phyloP scores from a whole-genome alignment of 2,797 vertebrate genomes.

The Pseudochirops corinnae region DNA sequence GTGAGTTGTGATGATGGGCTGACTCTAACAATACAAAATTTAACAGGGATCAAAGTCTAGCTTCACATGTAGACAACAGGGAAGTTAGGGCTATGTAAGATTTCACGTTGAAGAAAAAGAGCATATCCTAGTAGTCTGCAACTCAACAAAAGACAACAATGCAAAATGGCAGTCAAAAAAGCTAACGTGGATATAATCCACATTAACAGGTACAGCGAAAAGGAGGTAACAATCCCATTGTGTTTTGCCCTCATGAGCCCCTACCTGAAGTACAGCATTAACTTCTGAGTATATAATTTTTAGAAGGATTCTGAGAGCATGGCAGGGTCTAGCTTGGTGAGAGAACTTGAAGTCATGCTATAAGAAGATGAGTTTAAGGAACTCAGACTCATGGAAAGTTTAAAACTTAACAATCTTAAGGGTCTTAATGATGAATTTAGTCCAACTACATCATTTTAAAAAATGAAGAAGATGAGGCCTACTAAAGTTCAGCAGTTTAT shows the following conservation, averaged over 20 bases:
- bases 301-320: conserved; percentile 9
- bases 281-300: conserved; percentile 15
- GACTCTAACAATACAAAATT: conserved; percentile 36
- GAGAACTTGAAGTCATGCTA: background rate
- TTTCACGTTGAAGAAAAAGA: background rate
- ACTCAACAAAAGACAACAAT: background rate
- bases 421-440: background rate
- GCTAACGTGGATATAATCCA: background rate
- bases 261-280: background rate
- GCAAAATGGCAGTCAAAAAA: background rate
- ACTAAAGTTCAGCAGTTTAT: background rate
- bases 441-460: background rate
- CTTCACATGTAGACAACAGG: background rate
- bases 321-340: conserved; percentile 1
- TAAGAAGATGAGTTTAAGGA: background rate
- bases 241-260: background rate
- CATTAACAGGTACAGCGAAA: background rate
- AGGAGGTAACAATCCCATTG: background rate
- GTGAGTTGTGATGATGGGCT: background rate
- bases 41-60: background rate
- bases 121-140: background rate
- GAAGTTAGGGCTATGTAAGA: background rate
- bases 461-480: background rate
- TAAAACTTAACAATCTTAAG: background rate
- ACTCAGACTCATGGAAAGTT: background rate